phyloP scores from a whole-genome alignment of 2,888 invertebrate species.

The Piscicola geometra region DNA sequence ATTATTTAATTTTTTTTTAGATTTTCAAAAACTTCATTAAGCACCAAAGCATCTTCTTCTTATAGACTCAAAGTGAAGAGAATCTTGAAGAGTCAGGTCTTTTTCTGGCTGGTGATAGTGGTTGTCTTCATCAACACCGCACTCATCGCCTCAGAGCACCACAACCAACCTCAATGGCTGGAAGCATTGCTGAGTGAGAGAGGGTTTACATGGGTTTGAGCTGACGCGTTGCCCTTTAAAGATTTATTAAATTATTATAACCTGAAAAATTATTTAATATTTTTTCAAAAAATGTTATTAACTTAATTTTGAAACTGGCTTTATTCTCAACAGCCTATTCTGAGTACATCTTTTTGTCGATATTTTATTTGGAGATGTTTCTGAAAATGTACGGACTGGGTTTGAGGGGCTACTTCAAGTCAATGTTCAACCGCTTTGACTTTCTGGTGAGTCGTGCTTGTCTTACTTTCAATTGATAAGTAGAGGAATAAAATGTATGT shows the following conservation, averaged over 20 bases:
- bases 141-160: constrained; percentile 96
- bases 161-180: constrained; percentile 89
- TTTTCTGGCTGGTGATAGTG: constrained; percentile 99
- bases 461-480: not conserved
- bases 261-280: not conserved
- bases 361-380: constrained; percentile 98
- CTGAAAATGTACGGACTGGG: constrained; percentile 98
- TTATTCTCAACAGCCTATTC: constrained; percentile 79
- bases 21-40: too few species aligned
- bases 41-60: too few species aligned
- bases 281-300: not conserved
- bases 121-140: constrained; percentile 97
- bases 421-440: constrained; percentile 98
- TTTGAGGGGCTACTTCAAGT: constrained; percentile 94
- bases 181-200: constrained; percentile 85
- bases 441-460: constrained; percentile 79
- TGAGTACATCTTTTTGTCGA: constrained; percentile 93
- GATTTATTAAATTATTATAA: not conserved
- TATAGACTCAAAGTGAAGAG: constrained; percentile 57
- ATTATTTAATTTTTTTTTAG: too few species aligned
- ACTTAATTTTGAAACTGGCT: not conserved
- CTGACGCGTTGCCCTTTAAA: too few species aligned
- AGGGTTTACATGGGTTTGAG: too few species aligned
- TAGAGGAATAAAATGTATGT: too few species aligned
- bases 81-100: constrained; percentile 93